Percentiles rank a stretch among this genome's conserved stretches.
Conservation (phyloP, 2,888 invertebrate genomes). For the Teinopalpus imperialis region DNA sequence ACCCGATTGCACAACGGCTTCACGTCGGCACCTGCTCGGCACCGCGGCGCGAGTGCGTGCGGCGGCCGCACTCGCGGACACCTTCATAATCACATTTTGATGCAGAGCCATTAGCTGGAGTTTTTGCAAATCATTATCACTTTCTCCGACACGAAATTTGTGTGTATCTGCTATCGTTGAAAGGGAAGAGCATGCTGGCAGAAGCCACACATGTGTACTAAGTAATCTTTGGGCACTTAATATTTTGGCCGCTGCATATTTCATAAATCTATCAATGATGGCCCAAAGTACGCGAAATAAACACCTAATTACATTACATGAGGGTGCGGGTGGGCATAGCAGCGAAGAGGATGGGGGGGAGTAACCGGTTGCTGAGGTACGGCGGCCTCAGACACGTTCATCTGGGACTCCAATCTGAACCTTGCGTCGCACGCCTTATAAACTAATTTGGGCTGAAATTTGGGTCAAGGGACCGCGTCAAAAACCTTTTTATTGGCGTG, state of each 20-base stretch:
- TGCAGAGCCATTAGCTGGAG: not conserved
- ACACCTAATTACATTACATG: slow-evolving; percentile 45
- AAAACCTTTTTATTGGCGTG: slow-evolving; percentile 58
- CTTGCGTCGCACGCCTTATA: slow-evolving; percentile 35
- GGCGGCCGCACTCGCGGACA: not conserved
- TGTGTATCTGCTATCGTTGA: too few species aligned
- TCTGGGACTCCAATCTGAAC: slow-evolving; percentile 31
- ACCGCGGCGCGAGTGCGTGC: not conserved
- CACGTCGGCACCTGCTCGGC: not conserved
- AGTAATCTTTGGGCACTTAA: too few species aligned
- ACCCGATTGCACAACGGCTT: slow-evolving; percentile 14
- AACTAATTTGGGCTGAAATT: slow-evolving; percentile 27
- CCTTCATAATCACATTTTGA: not conserved
- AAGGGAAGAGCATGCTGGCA: too few species aligned
- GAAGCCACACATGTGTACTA: too few species aligned
- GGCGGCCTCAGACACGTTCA: slow-evolving; percentile 27
- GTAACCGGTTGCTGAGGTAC: slow-evolving; percentile 46
- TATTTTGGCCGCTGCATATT: slow-evolving; percentile 2
- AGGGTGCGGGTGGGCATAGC: slow-evolving; percentile 26
- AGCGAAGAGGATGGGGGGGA: slow-evolving; percentile 30
- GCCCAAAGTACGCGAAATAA: slow-evolving; percentile 32
- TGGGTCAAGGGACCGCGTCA: slow-evolving; percentile 39
- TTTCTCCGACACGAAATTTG: too few species aligned
- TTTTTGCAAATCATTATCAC: not conserved
- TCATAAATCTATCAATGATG: slow-evolving; percentile 23